These are phyloP conservation scores for Pseudoips prasinana DNA, from an alignment of 2,888 invertebrate genomes.

Conservation along the genomic window DNA sequence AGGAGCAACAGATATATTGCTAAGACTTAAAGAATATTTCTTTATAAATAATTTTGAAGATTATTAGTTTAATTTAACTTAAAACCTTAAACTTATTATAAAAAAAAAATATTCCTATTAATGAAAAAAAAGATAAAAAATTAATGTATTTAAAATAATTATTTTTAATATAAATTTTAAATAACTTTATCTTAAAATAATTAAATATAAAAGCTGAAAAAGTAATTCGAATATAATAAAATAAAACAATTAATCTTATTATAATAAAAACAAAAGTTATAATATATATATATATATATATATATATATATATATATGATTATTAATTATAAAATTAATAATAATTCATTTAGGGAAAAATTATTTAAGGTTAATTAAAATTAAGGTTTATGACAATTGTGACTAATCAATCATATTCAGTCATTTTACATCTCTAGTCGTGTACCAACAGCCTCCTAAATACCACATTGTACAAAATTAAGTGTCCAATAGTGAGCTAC, in stretches of 20 bases:
- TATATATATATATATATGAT: constrained; percentile 62
- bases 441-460: no score
- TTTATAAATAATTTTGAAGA: constrained; percentile 85
- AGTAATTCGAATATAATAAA: constrained; percentile 79
- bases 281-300: no score
- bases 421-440: no score
- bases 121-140: constrained; percentile 48
- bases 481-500: no score
- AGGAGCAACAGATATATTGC: constrained; percentile 50
- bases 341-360: no score
- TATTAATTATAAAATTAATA: constrained; percentile 74
- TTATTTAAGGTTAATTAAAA: constrained; percentile 85
- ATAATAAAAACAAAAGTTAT: constrained; percentile 73
- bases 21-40: constrained; percentile 81
- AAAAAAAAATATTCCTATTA: constrained; percentile 54
- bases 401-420: no score
- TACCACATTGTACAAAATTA: no score
- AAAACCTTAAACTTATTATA: constrained; percentile 81
- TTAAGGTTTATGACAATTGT: no score
- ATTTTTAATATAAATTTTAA: constrained; percentile 59
- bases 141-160: constrained; percentile 52
- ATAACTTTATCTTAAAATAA: constrained; percentile 72
- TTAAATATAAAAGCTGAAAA: constrained; percentile 72
- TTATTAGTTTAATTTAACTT: constrained; percentile 83
- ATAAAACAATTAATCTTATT: constrained; percentile 78